A percentile compares a stretch with the other conserved stretches of the same genome.
Conservation (phyloP, 2,888 invertebrate species). For the Stramonita haemastoma region DNA sequence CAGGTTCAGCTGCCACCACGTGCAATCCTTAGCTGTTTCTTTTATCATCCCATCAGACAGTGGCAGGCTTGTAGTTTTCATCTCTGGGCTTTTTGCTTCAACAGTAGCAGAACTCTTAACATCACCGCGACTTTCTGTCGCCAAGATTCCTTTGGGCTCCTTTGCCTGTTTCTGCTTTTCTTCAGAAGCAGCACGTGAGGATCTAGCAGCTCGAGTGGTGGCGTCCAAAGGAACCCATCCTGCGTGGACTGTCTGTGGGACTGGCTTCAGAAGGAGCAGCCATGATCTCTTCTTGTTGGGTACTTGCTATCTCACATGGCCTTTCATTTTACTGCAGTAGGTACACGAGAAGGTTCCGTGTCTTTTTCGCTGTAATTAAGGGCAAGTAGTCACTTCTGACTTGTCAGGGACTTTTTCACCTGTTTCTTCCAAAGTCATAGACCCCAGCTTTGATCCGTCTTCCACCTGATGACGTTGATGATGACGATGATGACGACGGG, state of each 20-base stretch:
- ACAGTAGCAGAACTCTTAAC: background rate
- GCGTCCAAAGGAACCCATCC: background rate
- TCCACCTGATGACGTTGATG: constrained; percentile 2
- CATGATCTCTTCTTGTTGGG: background rate
- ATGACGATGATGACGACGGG: constrained; percentile 23
- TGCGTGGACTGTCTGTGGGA: background rate
- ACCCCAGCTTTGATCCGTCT: background rate
- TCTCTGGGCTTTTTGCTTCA: background rate
- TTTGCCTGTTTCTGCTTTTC: background rate
- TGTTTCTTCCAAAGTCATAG: background rate
- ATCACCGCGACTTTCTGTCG: background rate
- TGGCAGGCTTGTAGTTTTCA: background rate
- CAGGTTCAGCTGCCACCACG: background rate
- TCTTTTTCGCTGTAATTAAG: background rate
- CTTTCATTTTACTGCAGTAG: background rate
- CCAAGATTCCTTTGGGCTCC: background rate
- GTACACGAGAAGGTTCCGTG: background rate
- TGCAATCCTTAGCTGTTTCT: background rate
- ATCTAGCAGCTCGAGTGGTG: constrained; percentile 17
- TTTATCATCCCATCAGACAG: background rate
- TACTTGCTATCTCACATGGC: background rate
- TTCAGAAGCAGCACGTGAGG: constrained; percentile 17
- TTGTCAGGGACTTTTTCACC: background rate
- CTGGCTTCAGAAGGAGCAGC: background rate
- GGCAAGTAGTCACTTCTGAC: background rate